phyloP scores from a whole-genome alignment of 2,113 vertebrate species.

The Sinocyclocheilus maitianheensis region DNA sequence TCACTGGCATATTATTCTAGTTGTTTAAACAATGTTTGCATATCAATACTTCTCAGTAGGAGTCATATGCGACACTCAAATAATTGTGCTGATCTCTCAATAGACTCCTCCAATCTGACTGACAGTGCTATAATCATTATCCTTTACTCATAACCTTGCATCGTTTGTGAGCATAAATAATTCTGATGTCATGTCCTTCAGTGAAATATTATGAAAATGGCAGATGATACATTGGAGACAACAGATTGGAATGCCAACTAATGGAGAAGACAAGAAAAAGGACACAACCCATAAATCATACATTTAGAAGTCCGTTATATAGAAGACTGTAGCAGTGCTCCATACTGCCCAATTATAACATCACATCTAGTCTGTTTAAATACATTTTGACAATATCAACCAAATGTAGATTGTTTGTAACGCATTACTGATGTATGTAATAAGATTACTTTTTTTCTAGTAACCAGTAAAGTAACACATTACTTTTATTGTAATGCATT shows the following conservation, averaged over 20 bases:
- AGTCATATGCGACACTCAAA: neutral
- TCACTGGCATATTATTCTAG: neutral
- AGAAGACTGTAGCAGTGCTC: neutral
- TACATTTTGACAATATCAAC: neutral
- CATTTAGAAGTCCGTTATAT: neutral
- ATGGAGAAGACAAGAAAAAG: slow-evolving; percentile 33
- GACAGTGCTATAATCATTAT: neutral
- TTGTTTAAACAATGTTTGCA: neutral
- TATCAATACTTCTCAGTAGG: neutral
- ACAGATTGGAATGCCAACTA: slow-evolving; percentile 23
- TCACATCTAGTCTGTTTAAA: neutral
- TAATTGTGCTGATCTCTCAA: neutral
- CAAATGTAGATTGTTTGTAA: neutral
- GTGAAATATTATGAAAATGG: slow-evolving; percentile 27
- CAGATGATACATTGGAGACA: slow-evolving; percentile 30
- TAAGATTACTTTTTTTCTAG: too few species aligned
- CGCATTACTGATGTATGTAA: too few species aligned
- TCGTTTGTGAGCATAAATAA: slow-evolving; percentile 2
- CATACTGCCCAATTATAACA: neutral
- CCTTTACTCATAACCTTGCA: neutral
- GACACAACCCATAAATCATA: slow-evolving; percentile 30
- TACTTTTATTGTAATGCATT: too few species aligned
- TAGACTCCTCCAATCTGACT: neutral
- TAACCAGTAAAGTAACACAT: too few species aligned
- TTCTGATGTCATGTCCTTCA: slow-evolving; percentile 27